Base-by-base conservation (phyloP, 2,888 invertebrate genomes). In the Diaphora mendica region DNA sequence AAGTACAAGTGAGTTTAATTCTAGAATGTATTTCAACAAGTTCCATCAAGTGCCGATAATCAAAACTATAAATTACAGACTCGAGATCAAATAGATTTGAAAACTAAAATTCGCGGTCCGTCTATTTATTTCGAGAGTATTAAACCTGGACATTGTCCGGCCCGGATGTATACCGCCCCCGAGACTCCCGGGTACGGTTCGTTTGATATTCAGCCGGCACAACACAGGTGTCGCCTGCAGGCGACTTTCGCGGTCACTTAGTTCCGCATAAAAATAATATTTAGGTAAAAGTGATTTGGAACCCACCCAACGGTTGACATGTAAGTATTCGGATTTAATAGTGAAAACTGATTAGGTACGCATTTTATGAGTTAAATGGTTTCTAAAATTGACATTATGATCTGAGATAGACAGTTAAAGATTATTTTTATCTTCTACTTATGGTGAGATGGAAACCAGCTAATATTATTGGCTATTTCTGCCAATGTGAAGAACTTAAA, bases 191-290 rank as follows among this genome's bases (percentile, higher is more conserved):
- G 71, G 64, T 66, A 71, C 64, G 68, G 74, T 68, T 84, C 77
- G 82, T 84, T 83, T 79, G 79, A 79, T 79, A 84, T 83, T 83
- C 82, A 82, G 44, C 75, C 75, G 68, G 75, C 68, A 82, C 75
- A 65, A 68, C 51, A 72, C 75, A 80, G 82, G 80, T 83, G 82
- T 84, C 77, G 48, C 68, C 35, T 73, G 69, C 76, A 84, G 70
- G 65, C 74, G 75, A 64, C 74, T 74, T 70, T 68, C 62, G 74
- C 72, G 73, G 74, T 73, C 74, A 74, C 71, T 77, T 82, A 73
- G 26, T 69, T 77, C 64, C 30, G 64, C 44, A 79, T 73, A 75
- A 72, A 82, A 79, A 82, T 44, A 74, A 71, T 74, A 73, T 71
- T 48, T 64, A 71, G 20, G 26, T 55, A 59, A n/a, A 55, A 65